These are phyloP conservation scores for Littorina saxatilis DNA, from an alignment of 1,140 invertebrate species.

Conservation along the genomic window DNA sequence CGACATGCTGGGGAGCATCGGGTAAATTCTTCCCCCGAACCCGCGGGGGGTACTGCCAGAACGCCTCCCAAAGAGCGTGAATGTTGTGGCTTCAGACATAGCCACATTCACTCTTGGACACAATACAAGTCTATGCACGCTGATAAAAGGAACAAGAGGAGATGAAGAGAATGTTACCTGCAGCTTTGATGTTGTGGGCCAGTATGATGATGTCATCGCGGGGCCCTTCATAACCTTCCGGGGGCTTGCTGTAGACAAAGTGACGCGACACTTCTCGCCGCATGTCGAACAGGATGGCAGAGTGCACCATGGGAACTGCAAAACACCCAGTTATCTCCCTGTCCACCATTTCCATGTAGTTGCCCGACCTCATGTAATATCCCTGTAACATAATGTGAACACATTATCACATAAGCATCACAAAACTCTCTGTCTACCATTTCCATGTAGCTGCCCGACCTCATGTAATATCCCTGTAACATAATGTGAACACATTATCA, in stretches of 20 bases:
- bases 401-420: neutral
- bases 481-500: slow-evolving; percentile 23
- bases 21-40: no score
- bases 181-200: slow-evolving; percentile 86
- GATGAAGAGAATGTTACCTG: no score
- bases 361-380: slow-evolving; percentile 91
- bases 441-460: slow-evolving; percentile 90
- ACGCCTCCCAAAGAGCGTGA: no score
- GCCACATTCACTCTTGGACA: no score
- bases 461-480: slow-evolving; percentile 92
- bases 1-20: no score
- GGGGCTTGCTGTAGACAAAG: slow-evolving; percentile 85
- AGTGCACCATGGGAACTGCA: slow-evolving; percentile 94
- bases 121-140: no score
- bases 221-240: slow-evolving; percentile 83
- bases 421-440: slow-evolving; percentile 83
- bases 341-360: slow-evolving; percentile 89
- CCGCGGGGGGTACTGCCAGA: no score
- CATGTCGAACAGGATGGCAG: slow-evolving; percentile 90
- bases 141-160: no score
- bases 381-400: slow-evolving; percentile 81
- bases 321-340: slow-evolving; percentile 86
- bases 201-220: slow-evolving; percentile 96
- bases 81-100: no score
- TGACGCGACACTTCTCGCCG: slow-evolving; percentile 78